These are phyloP conservation scores for Lampris incognitus DNA, from an alignment of 2,113 vertebrate genomes.

Conservation along the genomic window DNA sequence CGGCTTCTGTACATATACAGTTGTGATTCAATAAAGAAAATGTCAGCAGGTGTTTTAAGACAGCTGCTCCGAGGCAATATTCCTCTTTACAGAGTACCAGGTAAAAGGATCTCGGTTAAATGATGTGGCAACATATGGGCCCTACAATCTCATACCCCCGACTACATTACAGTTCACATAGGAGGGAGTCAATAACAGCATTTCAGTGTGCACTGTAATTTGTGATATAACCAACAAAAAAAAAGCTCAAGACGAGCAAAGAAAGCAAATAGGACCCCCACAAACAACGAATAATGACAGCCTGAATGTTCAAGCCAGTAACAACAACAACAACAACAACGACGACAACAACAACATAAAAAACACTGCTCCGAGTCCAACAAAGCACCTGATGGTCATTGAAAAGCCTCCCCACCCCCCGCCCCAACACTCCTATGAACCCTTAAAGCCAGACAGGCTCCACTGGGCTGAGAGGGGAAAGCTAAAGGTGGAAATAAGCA, in stretches of 20 bases:
- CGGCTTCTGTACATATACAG: conserved; percentile 46
- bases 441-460: too few relatives aligned
- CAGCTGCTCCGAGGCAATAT: conserved; percentile 47
- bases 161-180: conserved; percentile 17
- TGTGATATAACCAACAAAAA: conserved; percentile 59
- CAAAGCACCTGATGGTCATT: conserved; percentile 52
- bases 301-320: conserved; percentile 34
- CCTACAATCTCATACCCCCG: conserved; percentile 27
- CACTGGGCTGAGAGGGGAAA: too few relatives aligned
- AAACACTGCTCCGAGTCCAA: conserved; percentile 55
- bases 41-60: conserved; percentile 65
- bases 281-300: conserved; percentile 56
- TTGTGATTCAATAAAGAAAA: conserved; percentile 65
- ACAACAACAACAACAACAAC: background rate
- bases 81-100: conserved; percentile 43
- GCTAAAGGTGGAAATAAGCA: too few relatives aligned
- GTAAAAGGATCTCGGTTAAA: conserved; percentile 37
- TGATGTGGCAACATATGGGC: conserved; percentile 24
- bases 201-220: conserved; percentile 54
- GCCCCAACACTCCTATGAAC: background rate
- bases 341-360: conserved; percentile 26
- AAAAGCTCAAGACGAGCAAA: conserved; percentile 36
- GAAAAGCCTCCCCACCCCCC: conserved; percentile 8
- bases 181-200: conserved; percentile 52
- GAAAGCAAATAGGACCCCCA: conserved; percentile 47